Conservation (phyloP, 1,140 invertebrate genomes). For the Radopholus similis region DNA sequence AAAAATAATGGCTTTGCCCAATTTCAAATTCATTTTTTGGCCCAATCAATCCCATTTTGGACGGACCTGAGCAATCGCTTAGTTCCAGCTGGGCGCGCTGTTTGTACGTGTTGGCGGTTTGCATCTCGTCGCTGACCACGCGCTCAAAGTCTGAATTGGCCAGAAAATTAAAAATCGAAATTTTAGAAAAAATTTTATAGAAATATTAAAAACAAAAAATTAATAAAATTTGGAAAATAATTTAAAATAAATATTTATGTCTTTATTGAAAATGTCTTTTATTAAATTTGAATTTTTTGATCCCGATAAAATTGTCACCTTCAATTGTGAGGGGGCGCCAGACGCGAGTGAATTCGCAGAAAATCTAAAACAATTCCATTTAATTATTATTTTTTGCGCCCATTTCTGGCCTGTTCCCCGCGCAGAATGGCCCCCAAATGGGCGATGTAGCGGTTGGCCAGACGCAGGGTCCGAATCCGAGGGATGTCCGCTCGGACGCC, state of each 20-base stretch:
- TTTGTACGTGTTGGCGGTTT: background rate
- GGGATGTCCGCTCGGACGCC: background rate
- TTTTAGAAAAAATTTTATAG: background rate
- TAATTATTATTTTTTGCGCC: background rate
- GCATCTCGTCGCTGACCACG: background rate
- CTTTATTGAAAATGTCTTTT: background rate
- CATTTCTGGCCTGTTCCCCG: constrained; percentile 1
- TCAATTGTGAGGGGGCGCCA: constrained; percentile 3
- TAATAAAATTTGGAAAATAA: background rate
- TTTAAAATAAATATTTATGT: background rate
- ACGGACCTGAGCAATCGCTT: background rate
- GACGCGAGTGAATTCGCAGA: background rate
- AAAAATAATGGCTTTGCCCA: too few species aligned
- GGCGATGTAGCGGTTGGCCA: constrained; percentile 10
- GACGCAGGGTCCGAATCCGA: constrained; percentile 8
- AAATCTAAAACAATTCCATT: background rate
- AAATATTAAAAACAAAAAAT: background rate
- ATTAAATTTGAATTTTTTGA: background rate
- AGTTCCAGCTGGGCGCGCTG: background rate
- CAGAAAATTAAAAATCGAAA: background rate
- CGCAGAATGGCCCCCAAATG: constrained; percentile 3
- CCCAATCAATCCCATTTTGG: too few species aligned
- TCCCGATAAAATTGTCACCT: background rate
- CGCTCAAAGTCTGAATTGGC: background rate
- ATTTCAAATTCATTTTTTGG: too few species aligned